Base-by-base conservation (phyloP, 2,797 vertebrate species). In the Aldrovandia affinis region DNA sequence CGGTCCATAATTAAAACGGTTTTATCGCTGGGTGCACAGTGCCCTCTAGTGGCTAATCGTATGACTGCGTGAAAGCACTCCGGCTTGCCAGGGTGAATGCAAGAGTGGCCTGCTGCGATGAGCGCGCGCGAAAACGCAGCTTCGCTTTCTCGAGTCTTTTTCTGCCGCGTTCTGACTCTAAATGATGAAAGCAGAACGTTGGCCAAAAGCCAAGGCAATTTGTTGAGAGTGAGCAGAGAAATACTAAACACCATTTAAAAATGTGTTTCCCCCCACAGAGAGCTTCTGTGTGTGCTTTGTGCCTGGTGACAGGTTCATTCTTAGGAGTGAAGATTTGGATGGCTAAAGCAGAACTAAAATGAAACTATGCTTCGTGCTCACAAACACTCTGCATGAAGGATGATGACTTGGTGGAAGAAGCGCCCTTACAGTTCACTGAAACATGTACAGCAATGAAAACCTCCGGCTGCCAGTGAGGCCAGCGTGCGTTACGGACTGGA, bases 31-130 rank as follows among this genome's bases (percentile, higher is more conserved):
- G 57, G 83, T 81, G 57, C 22, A 80, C 30, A 84, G n/a, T 61
- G 80, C 86, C 86, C 47, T 61, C 86, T 84, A 84, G 73, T 84
- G 86, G 80, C 2, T 1, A 7, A 36, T 28, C 70, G 20, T 22
- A 52, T 22, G 3, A n/a, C 44, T 83, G 28, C 18, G 14, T 14
- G 1, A 9, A 57, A 39, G 30, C 15, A 4, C 1, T 59, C 22
- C 22, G 10, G 50, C 14, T 2, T 39, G 33, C 68, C 3, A 39
- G 33, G 5, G 36, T 36, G 1, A 36, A 70, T 22, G 68, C 68
- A 36, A 36, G 20, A 4, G 36, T 39, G 15, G 33, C 33, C 33
- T 39, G 68, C 6, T 39, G 68, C 7, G 33, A 44, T 75, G 22
- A 25, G 18, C 12, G 42, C 18, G n/a, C 18, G n/a, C 2, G 20